Percentiles rank a stretch among this genome's conserved stretches.
These are phyloP conservation scores for Beroe forskalii DNA, from an alignment of 37 sponge, comb jelly and placozoan species.

Conservation along the genomic window DNA sequence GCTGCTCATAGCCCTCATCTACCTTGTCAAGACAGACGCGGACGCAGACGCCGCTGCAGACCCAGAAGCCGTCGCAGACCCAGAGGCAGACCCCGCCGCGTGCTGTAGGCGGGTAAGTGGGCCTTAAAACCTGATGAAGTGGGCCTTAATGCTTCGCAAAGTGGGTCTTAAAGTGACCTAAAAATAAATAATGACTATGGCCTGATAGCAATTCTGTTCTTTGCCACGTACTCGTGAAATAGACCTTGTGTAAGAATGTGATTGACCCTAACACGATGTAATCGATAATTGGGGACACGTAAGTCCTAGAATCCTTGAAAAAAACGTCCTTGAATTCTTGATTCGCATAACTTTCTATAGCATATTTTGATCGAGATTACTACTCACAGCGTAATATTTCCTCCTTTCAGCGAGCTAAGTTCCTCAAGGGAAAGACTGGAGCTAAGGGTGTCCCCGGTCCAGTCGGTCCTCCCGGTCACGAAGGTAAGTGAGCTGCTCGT, in stretches of 20 bases:
- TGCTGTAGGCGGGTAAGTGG: slow-evolving; percentile 61
- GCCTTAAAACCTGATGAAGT: neutral
- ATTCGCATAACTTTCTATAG: neutral
- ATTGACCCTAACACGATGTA: too few species aligned
- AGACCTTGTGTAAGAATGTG: too few species aligned
- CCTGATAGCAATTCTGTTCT: too few species aligned
- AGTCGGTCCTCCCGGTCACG: slow-evolving; percentile 4
- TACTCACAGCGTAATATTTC: slow-evolving; percentile 2
- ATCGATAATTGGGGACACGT: too few species aligned
- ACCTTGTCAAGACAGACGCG: neutral
- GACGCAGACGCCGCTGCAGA: slow-evolving; percentile 24
- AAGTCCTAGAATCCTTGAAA: neutral
- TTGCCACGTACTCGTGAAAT: too few species aligned
- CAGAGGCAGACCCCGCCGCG: slow-evolving; percentile 59
- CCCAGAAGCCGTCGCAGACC: slow-evolving; percentile 20
- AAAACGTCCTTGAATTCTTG: neutral
- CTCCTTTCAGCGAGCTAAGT: slow-evolving; percentile 15
- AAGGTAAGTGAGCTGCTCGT: slow-evolving; percentile 30
- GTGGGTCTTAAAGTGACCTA: too few species aligned
- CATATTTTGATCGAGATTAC: neutral
- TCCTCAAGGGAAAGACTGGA: slow-evolving; percentile 45
- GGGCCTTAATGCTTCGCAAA: too few species aligned
- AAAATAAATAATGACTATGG: too few species aligned
- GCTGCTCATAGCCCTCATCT: neutral
- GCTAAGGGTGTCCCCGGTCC: slow-evolving; percentile 20